Evolutionary conservation across 2,888 invertebrate species (phyloP), one percentile per base, ranked within the genome.

Genomic region (Taphrorychus bicolor): DNA sequence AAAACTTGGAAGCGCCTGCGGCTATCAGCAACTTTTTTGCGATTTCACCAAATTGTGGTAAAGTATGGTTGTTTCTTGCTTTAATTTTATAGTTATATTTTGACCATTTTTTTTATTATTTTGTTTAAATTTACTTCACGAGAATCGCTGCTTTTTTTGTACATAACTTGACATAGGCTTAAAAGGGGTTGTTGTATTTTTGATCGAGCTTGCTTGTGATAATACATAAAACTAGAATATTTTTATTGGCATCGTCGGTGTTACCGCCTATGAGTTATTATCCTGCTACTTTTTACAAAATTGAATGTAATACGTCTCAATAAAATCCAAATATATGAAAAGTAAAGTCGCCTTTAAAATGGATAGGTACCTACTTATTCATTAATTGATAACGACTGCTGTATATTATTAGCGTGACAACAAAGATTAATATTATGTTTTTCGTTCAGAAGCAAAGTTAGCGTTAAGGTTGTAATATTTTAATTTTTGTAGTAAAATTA

Each of bases 401-500:
- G 32, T n/a, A n/a, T n/a, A n/a, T 32, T 32, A 32, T 32, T 32
- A 32, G 11, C 32, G 32, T 9, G 11, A 32, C 32, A 7, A 32
- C 32, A 7, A 32, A 9, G 32, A 32, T 32, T 32, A 32, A 23
- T 23, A 11, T 32, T 32, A 9, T 32, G 32, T 32, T 7, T 7
- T 32, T 2, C 3, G 32, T 32, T 11, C 32, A 32, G 11, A 1
- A 32, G 7, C 32, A 32, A 32, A 32, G 32, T 32, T 32, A 32
- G 32, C 32, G 11, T 32, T 32, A 32, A 32, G 32, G 32, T 32
- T 32, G 32, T 32, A 7, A 32, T 32, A 45, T 45, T 45, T 45
- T 45, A 45, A 45, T 17, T 45, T 45, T 45, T 45, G 45, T 45
- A 45, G 45, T 17, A 17, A 45, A 14, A 45, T 32, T 32, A 32